Conservation (phyloP, 2,888 invertebrate genomes). For the Plusia festucae region DNA sequence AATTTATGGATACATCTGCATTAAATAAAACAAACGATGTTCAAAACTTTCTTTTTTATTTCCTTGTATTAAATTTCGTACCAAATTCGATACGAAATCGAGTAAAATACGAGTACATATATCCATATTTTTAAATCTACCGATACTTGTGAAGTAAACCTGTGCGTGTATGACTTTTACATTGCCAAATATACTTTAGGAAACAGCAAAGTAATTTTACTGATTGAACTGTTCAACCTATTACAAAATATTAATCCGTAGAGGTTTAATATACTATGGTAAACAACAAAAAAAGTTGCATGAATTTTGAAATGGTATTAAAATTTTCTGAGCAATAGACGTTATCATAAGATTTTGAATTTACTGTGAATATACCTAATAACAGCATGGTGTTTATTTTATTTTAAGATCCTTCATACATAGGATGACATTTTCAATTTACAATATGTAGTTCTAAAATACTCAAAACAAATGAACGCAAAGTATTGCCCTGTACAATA, state of each 20-base stretch:
- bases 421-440: too few species aligned
- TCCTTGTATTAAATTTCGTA: neutral
- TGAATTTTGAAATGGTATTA: too few species aligned
- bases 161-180: conserved; percentile 1
- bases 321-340: too few species aligned
- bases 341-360: too few species aligned
- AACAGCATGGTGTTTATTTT: too few species aligned
- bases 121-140: neutral
- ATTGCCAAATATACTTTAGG: neutral
- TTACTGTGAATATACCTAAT: too few species aligned
- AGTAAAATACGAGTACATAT: neutral
- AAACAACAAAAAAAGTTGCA: too few species aligned
- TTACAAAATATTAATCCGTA: neutral
- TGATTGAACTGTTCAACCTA: neutral
- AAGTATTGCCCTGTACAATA: neutral
- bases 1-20: conserved; percentile 3
- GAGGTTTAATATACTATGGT: too few species aligned
- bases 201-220: conserved; percentile 2
- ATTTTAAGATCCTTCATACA: too few species aligned
- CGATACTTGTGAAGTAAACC: neutral
- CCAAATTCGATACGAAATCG: neutral
- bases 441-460: too few species aligned
- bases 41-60: conserved; percentile 4
- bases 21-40: neutral
- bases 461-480: neutral